Conservation (phyloP, 1,140 invertebrate species). For the Doryteuthis pealeii region DNA sequence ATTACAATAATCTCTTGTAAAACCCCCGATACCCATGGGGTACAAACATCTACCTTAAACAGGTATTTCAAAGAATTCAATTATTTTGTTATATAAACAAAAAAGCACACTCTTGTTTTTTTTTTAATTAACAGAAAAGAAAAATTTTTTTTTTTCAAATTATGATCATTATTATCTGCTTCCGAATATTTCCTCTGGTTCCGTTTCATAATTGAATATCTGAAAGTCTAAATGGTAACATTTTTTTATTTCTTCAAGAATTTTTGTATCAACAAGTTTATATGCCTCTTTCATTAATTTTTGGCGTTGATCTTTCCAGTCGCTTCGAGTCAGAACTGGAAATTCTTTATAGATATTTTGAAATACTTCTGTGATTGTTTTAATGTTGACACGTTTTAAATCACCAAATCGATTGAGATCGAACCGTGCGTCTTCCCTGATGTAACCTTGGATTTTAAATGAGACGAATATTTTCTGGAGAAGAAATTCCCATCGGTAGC, state of each 20-base stretch:
- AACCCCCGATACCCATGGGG: no score
- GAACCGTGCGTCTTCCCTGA: conserved; percentile 13
- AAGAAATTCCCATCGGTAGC: conserved; percentile 4
- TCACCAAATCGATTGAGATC: not conserved
- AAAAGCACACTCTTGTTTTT: no score
- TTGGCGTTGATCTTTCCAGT: not conserved
- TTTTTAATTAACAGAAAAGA: no score
- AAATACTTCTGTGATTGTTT: not conserved
- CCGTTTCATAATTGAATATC: not conserved
- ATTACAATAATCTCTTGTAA: no score
- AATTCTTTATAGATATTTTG: not conserved
- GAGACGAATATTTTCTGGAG: conserved; percentile 14
- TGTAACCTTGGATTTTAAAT: conserved; percentile 27
- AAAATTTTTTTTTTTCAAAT: no score
- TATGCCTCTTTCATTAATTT: not conserved
- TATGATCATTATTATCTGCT: no score
- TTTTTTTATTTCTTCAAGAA: not conserved
- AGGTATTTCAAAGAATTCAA: no score
- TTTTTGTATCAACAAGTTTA: not conserved
- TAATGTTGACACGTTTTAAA: not conserved
- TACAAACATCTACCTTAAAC: no score
- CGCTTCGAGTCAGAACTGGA: not conserved
- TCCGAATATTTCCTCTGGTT: not conserved
- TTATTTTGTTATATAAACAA: no score
- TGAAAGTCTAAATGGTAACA: not conserved